Conservation (phyloP, 2,113 vertebrate genomes). For the Ceratotherium simum region DNA sequence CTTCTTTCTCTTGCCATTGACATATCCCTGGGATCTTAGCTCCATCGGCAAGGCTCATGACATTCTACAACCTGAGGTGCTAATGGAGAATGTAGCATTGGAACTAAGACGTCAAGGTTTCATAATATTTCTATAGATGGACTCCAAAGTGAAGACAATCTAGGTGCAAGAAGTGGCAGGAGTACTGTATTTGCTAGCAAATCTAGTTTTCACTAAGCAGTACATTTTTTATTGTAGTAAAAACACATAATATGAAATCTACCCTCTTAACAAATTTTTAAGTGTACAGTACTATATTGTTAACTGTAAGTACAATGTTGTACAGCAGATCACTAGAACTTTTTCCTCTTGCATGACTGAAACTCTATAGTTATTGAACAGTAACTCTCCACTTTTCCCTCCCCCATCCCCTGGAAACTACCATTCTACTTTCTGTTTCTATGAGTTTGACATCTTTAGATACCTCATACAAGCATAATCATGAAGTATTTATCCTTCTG, state of each 20-base stretch:
- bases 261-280: neutral
- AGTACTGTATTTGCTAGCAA: neutral
- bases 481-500: neutral
- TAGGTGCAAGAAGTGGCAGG: neutral
- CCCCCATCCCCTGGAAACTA: accelerated
- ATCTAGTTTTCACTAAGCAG: neutral
- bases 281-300: neutral
- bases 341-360: neutral
- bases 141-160: neutral
- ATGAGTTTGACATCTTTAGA: neutral
- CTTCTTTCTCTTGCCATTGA: neutral
- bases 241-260: neutral
- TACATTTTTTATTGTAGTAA: neutral
- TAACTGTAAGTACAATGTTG: neutral
- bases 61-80: neutral
- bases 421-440: neutral
- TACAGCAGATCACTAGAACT: neutral
- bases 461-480: neutral
- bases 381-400: accelerated
- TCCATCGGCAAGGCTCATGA: neutral
- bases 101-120: neutral
- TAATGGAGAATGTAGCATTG: neutral
- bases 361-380: neutral
- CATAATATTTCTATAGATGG: neutral
- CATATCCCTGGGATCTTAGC: neutral